Percentiles rank a stretch among this genome's conserved stretches.
Evolutionary conservation across 2,797 vertebrate species (phyloP).

Genomic region (Triplophysa bombifrons): DNA sequence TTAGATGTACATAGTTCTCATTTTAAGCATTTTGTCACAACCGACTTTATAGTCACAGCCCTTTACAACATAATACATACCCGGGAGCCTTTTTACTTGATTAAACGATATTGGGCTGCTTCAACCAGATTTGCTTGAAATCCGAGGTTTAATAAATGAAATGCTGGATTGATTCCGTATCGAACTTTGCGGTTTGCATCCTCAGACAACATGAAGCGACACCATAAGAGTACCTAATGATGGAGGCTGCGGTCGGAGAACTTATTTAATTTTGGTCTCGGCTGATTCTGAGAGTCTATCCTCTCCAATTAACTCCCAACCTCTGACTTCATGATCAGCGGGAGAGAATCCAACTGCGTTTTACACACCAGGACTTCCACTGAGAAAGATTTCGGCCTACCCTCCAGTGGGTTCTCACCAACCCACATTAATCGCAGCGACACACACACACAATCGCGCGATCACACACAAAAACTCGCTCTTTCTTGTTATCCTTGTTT

Average conservation of each 20-base stretch:
- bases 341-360: slow-evolving; percentile 11
- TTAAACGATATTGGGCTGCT: background rate
- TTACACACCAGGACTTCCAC: slow-evolving; percentile 8
- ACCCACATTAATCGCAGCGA: background rate
- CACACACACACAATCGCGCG: background rate
- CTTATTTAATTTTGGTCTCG: slow-evolving; percentile 11
- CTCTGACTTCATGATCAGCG: slow-evolving; percentile 17
- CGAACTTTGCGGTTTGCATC: slow-evolving; percentile 19
- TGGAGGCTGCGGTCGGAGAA: slow-evolving; percentile 30
- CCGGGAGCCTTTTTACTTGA: background rate
- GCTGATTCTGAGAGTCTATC: slow-evolving; percentile 10
- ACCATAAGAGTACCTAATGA: slow-evolving; percentile 41
- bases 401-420: background rate
- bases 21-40: background rate
- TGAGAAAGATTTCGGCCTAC: slow-evolving; percentile 1
- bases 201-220: slow-evolving; percentile 23
- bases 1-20: background rate
- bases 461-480: background rate
- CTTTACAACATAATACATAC: background rate
- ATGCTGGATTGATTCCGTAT: background rate
- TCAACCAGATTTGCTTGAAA: background rate
- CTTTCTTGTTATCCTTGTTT: slow-evolving; percentile 30
- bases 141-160: slow-evolving; percentile 1
- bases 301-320: slow-evolving; percentile 23
- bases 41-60: background rate